Conservation (phyloP, 2,888 invertebrate species). For the Euplagia quadripunctaria region DNA sequence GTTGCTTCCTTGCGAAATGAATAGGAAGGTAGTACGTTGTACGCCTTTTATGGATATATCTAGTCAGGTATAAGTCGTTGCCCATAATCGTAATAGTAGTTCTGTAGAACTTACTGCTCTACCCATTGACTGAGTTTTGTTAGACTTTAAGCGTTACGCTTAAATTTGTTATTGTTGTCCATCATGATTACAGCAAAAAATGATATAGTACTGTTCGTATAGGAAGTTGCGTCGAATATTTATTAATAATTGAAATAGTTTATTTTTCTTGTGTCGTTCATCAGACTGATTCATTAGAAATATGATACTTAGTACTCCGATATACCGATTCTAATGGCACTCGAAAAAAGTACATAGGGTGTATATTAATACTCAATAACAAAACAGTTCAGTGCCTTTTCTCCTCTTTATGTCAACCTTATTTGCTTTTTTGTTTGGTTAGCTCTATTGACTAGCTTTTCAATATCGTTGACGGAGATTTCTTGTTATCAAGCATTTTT, state of each 20-base stretch:
- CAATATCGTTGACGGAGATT: too few species aligned
- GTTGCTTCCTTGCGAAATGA: slow-evolving; percentile 68
- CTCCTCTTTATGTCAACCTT: too few species aligned
- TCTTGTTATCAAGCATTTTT: too few species aligned
- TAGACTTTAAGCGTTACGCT: slow-evolving; percentile 7
- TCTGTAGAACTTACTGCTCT: slow-evolving; percentile 17
- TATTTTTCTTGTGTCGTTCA: neutral
- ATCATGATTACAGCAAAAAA: neutral
- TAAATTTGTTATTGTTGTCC: neutral
- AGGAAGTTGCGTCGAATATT: neutral
- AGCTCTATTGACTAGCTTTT: too few species aligned
- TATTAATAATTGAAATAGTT: neutral
- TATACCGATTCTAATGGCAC: neutral
- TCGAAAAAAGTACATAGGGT: neutral
- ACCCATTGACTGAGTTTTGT: slow-evolving; percentile 18
- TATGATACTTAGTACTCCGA: neutral
- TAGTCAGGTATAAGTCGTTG: slow-evolving; percentile 52
- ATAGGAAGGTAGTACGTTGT: slow-evolving; percentile 62
- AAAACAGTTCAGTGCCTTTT: too few species aligned
- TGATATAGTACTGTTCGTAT: too few species aligned
- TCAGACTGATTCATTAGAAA: neutral
- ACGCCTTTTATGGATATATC: slow-evolving; percentile 61
- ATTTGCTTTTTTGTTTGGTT: too few species aligned
- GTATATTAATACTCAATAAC: neutral
- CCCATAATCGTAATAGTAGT: slow-evolving; percentile 25